These are phyloP conservation scores for Muscina levida DNA, from an alignment of 2,888 invertebrate genomes.

Conservation along the genomic window DNA sequence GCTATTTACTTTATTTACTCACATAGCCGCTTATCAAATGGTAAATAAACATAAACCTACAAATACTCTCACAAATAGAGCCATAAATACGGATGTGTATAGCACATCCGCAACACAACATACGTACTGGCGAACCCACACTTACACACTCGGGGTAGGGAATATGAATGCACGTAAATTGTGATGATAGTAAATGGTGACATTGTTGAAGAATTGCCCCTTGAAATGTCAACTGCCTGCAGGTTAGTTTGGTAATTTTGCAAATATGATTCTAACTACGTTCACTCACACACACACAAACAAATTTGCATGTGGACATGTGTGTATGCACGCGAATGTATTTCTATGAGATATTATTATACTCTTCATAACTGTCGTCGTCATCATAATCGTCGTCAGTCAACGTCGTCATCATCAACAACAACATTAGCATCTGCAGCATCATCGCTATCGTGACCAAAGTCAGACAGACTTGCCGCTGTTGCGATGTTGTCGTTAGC, in stretches of 20 bases:
- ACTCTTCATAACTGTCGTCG: slow-evolving; percentile 61
- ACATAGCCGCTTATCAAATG: slow-evolving; percentile 35
- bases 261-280: slow-evolving; percentile 46
- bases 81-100: neutral
- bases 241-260: slow-evolving; percentile 62
- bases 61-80: neutral
- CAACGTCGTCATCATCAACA: slow-evolving; percentile 14
- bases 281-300: slow-evolving; percentile 12
- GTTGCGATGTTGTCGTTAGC: slow-evolving; percentile 7
- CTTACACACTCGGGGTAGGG: neutral
- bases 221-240: slow-evolving; percentile 68
- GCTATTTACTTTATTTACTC: slow-evolving; percentile 30
- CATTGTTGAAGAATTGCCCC: slow-evolving; percentile 69
- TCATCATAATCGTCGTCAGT: slow-evolving; percentile 51
- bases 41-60: slow-evolving; percentile 7
- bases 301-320: neutral
- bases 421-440: slow-evolving; percentile 8
- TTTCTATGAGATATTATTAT: slow-evolving; percentile 63
- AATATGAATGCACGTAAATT: slow-evolving; percentile 38
- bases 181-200: slow-evolving; percentile 67
- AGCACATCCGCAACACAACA: slow-evolving; percentile 12
- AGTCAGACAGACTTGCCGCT: slow-evolving; percentile 57
- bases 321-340: slow-evolving; percentile 6
- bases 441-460: slow-evolving; percentile 49
- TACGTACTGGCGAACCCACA: neutral